Evolutionary conservation across 1,140 invertebrate genomes (phyloP), one percentile per base, ranked within the genome.

Genomic region (Polypedilum pembai): DNA sequence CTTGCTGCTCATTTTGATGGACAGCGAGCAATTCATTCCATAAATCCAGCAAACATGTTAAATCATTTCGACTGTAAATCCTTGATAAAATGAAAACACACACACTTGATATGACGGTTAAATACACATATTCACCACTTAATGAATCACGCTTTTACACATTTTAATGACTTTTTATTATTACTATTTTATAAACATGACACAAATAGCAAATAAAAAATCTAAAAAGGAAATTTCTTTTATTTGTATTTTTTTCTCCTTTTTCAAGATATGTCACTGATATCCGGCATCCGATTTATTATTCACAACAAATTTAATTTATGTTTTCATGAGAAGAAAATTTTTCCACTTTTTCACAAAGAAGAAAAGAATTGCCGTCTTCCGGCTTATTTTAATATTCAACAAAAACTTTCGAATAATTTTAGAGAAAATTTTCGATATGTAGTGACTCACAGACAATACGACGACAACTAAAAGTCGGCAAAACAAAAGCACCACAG

Each of bases 261-360:
- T 56, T 56, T 3, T 18, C 20, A 18, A 4, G 65, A 69, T 18
- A 69, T 69, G 17, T 69, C 65, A 69, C 65, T 20, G 65, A 69
- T 69, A 69, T 69, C 65, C 65, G 20, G n/a, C 10, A 15, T 56
- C 45, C 45, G n/a, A 56, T 56, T 69, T 69, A 21, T 69, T 69
- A 69, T 69, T 69, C 65, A 69, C 65, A 69, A 69, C 20, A 69
- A 21, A 21, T n/a, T 8, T 18, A 20, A n/a, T 69, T 69, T 18
- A 8, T 15, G 45, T 17, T 56, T 56, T 56, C 45, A 17, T 17
- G n/a, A n/a, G n/a, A 33, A 33, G 24, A 33, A 56, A 56, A 56
- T 3, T 21, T 18, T 20, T n/a, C n/a, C n/a, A n/a, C n/a, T 69
- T 8, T 20, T 69, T 69, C 20, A 10, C 17, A 69, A 10, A 18